A percentile compares a stretch with the other conserved stretches of the same genome.
phyloP scores from a whole-genome alignment of 2,113 vertebrate genomes.

The Toxotes chatareus region DNA sequence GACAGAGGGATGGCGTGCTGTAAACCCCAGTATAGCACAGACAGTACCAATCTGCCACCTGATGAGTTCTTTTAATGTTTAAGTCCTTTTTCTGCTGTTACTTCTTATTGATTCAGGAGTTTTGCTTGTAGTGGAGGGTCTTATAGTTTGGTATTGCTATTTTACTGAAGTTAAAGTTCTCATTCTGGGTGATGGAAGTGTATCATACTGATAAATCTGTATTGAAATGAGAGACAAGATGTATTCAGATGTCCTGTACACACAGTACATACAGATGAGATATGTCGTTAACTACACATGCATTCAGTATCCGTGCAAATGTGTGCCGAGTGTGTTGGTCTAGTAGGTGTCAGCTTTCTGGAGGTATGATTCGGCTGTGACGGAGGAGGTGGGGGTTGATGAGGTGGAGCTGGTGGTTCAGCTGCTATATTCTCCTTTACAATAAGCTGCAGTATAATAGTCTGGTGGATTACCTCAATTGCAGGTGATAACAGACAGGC shows the following conservation, averaged over 20 bases:
- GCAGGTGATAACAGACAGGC: constrained; percentile 92
- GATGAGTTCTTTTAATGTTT: too few relatives aligned
- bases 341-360: constrained; percentile 85
- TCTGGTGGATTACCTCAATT: constrained; percentile 89
- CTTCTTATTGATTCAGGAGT: too few relatives aligned
- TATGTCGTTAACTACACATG: neutral
- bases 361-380: constrained; percentile 76
- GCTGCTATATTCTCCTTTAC: constrained; percentile 86
- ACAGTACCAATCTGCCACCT: too few relatives aligned
- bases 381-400: constrained; percentile 42
- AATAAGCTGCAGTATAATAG: constrained; percentile 88
- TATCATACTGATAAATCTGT: neutral
- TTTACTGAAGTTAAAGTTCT: neutral
- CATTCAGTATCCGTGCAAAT: constrained; percentile 8
- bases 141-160: too few relatives aligned
- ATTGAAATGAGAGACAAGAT: neutral
- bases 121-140: too few relatives aligned
- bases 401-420: constrained; percentile 29
- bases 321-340: constrained; percentile 56
- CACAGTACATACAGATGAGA: too few relatives aligned
- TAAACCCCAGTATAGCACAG: too few relatives aligned
- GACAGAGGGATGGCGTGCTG: too few relatives aligned
- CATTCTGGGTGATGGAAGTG: neutral
- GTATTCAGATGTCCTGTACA: neutral
- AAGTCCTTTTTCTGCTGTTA: too few relatives aligned